Evolutionary conservation across 2,113 vertebrate genomes (phyloP).

Genomic region (Phocoena sinus): DNA sequence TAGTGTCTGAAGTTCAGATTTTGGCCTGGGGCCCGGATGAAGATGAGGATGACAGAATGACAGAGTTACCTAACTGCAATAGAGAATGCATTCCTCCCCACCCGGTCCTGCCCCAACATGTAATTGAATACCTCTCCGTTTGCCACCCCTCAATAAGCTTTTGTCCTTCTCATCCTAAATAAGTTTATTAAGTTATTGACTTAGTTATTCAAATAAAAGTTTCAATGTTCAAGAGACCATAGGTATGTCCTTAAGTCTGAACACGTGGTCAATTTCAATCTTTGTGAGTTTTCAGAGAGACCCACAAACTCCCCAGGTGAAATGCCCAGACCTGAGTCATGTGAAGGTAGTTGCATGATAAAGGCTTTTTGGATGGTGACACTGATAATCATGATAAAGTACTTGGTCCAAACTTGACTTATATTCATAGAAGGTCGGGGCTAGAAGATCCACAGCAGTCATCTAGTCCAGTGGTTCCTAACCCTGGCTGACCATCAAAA

Average conservation of each 20-base stretch:
- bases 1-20: constrained; percentile 29
- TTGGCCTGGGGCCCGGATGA: constrained; percentile 44
- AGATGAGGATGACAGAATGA: constrained; percentile 65
- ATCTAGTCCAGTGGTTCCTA: background rate
- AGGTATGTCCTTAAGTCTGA: background rate
- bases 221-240: background rate
- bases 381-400: constrained; percentile 8
- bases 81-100: constrained; percentile 55
- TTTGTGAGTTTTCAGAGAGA: constrained; percentile 32
- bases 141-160: constrained; percentile 51
- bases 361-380: constrained; percentile 6
- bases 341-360: background rate
- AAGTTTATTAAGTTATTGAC: constrained; percentile 31
- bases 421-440: background rate
- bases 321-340: constrained; percentile 5
- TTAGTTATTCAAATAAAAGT: constrained; percentile 41
- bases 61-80: constrained; percentile 63
- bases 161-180: constrained; percentile 53
- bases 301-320: background rate
- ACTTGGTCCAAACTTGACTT: constrained; percentile 9
- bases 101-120: constrained; percentile 51
- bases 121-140: constrained; percentile 46
- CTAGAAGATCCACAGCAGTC: background rate
- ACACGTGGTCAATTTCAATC: background rate
- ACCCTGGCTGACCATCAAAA: background rate